Conservation (phyloP, 2,888 invertebrate species). For the Odontocolon sp. region DNA sequence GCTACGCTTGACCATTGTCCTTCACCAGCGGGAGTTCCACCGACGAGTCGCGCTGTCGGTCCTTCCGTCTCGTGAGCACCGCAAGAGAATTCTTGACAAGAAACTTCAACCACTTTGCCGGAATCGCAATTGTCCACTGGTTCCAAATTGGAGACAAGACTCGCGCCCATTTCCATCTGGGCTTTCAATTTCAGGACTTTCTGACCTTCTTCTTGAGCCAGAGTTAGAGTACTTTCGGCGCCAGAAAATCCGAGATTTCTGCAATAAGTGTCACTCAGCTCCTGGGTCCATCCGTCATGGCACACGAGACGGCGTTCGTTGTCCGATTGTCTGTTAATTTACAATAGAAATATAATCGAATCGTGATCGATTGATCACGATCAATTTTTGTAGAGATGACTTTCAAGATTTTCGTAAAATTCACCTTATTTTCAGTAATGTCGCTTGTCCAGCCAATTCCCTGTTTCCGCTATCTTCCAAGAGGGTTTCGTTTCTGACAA, state of each 20-base stretch:
- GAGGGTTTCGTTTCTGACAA: constrained; percentile 62
- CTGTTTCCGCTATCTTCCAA: constrained; percentile 53
- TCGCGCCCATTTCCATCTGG: constrained; percentile 70
- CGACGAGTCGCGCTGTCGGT: constrained; percentile 81
- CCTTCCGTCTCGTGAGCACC: constrained; percentile 75
- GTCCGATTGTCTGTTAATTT: constrained; percentile 68
- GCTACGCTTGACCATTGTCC: constrained; percentile 84
- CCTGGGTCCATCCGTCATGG: constrained; percentile 82
- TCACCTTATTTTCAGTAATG: constrained; percentile 70
- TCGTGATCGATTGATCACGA: too few relatives aligned
- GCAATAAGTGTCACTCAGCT: constrained; percentile 83
- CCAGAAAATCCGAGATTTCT: constrained; percentile 82
- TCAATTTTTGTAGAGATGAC: too few relatives aligned
- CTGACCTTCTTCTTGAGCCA: constrained; percentile 80
- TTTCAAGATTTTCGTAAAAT: not conserved
- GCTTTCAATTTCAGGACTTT: constrained; percentile 78
- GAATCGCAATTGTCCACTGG: constrained; percentile 79
- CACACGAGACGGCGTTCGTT: constrained; percentile 81
- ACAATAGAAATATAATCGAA: not conserved
- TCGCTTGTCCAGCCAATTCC: constrained; percentile 60
- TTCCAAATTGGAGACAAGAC: constrained; percentile 81
- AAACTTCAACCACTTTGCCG: constrained; percentile 81
- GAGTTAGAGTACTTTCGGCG: constrained; percentile 80
- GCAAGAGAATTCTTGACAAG: constrained; percentile 82
- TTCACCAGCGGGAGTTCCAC: constrained; percentile 81